Evolutionary conservation across 2,113 vertebrate genomes (phyloP), one percentile per base, ranked within the genome.

Genomic region (Tachycineta bicolor): DNA sequence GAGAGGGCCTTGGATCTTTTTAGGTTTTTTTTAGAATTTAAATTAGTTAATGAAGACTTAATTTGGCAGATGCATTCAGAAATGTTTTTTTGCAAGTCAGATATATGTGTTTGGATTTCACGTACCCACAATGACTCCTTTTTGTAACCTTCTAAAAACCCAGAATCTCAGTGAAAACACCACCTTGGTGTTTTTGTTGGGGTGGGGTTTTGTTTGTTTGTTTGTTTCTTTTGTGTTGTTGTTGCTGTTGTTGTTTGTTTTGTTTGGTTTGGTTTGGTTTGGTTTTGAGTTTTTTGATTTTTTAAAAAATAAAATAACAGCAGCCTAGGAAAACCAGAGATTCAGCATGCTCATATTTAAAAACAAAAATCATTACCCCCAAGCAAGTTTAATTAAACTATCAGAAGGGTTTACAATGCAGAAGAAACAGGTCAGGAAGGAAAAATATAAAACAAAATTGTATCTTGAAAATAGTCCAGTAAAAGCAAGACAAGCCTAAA

Each of bases 401-500:
- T 93, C 53, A 91, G 77, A 85, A 91, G 49, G 87, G 34, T 93
- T 91, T 91, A 83, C 84, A 89, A 80, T 78, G 58, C 24, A 87
- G 53, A 87, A 94, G 46, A 96, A 96, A 93, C 84, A 96, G 89
- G 87, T 82, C 91, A 96, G 87, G 83, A 93, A 96, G 62, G 16
- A 96, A 87, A 62, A 94, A 89, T 76, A 94, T 34, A 83, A 94
- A 96, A 60, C 37, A 95, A 87, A 93, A 95, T 93, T 94, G 62
- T 63, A 50, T 68, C 65, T 94, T 96, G 95, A 96, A 95, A 89
- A 60, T 59, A 91, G 53, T 96, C 95, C 93, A 96, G 89, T 12
- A 94, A 89, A 94, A 95, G 81, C 70, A 90, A 96, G 65, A n/a
- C 91, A 96, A 87, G 78, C 76, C 87, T 94, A 78, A 96, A 95